A percentile compares a stretch with the other conserved stretches of the same genome.
phyloP scores from a whole-genome alignment of 2,113 vertebrate species.

The Nyctibius bracteatus region DNA sequence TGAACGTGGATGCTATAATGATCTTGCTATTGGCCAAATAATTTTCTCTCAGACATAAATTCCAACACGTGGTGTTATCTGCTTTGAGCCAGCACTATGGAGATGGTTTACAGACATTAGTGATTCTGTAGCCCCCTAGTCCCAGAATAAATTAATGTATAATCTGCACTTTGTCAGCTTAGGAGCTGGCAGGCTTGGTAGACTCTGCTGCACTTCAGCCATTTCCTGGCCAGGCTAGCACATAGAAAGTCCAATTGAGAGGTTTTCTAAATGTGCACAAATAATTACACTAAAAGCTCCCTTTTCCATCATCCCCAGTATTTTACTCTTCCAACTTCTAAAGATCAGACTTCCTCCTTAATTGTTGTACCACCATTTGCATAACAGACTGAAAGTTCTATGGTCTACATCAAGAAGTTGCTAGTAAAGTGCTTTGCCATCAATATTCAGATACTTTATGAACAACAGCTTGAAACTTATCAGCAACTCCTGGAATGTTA shows the following conservation, averaged over 20 bases:
- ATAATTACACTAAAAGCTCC: not conserved
- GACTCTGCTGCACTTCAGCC: not conserved
- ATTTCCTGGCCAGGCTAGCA: not conserved
- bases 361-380: not conserved
- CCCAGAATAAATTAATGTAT: constrained; percentile 16
- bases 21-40: constrained; percentile 12
- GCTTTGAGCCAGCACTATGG: not conserved
- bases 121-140: not conserved
- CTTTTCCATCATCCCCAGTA: not conserved
- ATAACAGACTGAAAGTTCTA: not conserved
- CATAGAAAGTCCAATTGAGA: not conserved
- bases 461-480: not conserved
- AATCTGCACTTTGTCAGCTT: not conserved
- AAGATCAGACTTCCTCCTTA: not conserved
- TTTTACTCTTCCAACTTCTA: not conserved
- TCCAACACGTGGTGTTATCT: not conserved
- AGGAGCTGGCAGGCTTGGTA: not conserved
- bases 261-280: not conserved
- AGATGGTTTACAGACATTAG: not conserved
- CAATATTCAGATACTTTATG: not conserved
- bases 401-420: not conserved
- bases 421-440: not conserved
- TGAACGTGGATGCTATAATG: not conserved
- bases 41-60: constrained; percentile 19
- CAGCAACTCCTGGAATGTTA: not conserved